Evolutionary conservation across 2,888 invertebrate genomes (phyloP).

Genomic region (Yponomeuta evonymella): DNA sequence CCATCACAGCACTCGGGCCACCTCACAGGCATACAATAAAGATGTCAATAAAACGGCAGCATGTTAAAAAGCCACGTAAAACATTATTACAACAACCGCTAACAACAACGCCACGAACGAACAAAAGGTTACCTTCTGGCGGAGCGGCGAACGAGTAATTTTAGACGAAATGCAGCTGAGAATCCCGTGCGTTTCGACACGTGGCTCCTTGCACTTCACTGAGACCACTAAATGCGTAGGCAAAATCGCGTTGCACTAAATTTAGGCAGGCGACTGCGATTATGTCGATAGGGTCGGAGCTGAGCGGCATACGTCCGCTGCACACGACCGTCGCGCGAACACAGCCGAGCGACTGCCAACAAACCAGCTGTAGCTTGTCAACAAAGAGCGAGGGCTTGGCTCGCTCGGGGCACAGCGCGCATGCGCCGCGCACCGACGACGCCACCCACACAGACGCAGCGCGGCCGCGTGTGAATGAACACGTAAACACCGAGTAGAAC

Average conservation of each 20-base stretch:
- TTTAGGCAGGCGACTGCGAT: constrained; percentile 50
- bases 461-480: constrained; percentile 58
- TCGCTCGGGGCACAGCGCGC: constrained; percentile 40
- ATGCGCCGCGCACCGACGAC: constrained; percentile 47
- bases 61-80: neutral
- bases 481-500: constrained; percentile 53
- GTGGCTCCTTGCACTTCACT: constrained; percentile 32
- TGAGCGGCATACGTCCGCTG: constrained; percentile 35
- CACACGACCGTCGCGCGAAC: constrained; percentile 42
- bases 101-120: constrained; percentile 17
- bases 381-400: constrained; percentile 68
- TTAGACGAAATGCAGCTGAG: constrained; percentile 41
- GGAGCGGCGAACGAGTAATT: constrained; percentile 54
- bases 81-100: neutral
- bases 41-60: constrained; percentile 2
- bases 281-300: constrained; percentile 31
- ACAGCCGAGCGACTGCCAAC: constrained; percentile 11
- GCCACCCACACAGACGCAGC: constrained; percentile 43
- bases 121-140: constrained; percentile 60
- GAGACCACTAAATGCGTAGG: constrained; percentile 47
- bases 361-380: constrained; percentile 54
- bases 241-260: constrained; percentile 45
- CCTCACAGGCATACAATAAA: neutral
- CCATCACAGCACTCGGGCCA: neutral
- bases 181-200: constrained; percentile 26